Percentiles rank a stretch among this genome's conserved stretches.
Conservation (phyloP, 2,113 vertebrate genomes). For the Caranx ignobilis region DNA sequence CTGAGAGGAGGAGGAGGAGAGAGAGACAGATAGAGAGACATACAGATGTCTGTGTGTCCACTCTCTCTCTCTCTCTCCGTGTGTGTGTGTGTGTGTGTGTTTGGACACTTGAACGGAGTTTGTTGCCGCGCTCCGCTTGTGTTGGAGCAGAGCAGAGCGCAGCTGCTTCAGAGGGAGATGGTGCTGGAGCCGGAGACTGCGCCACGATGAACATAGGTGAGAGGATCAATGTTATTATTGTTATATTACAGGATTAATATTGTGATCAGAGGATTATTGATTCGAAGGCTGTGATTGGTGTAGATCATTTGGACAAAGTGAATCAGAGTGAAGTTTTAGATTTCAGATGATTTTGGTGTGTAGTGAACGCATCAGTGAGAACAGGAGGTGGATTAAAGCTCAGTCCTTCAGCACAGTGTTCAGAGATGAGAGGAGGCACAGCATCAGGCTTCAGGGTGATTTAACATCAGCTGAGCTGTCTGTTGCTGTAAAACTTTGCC, state of each 20-base stretch:
- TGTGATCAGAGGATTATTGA: too few species aligned
- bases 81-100: not conserved
- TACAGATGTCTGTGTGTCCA: slow-evolving; percentile 2
- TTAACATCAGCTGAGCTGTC: not conserved
- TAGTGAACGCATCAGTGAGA: too few species aligned
- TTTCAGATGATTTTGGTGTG: too few species aligned
- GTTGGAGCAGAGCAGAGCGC: too few species aligned
- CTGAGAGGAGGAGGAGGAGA: slow-evolving; percentile 53
- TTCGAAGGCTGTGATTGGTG: too few species aligned
- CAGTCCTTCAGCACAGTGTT: too few species aligned
- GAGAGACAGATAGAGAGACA: not conserved
- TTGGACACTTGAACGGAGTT: slow-evolving; percentile 10
- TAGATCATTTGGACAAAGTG: too few species aligned
- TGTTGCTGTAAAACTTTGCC: not conserved
- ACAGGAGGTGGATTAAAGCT: too few species aligned
- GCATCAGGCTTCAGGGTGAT: not conserved
- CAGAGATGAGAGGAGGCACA: too few species aligned
- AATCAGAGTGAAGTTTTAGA: too few species aligned
- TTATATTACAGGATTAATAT: too few species aligned
- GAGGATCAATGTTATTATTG: slow-evolving; percentile 1
- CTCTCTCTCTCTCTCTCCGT: not conserved
- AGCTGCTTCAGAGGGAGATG: slow-evolving; percentile 33
- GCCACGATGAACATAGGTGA: slow-evolving; percentile 81
- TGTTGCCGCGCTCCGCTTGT: not conserved
- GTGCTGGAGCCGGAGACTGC: slow-evolving; percentile 57